Conservation (phyloP, 1,140 invertebrate species). For the Polypedilum pembai region DNA sequence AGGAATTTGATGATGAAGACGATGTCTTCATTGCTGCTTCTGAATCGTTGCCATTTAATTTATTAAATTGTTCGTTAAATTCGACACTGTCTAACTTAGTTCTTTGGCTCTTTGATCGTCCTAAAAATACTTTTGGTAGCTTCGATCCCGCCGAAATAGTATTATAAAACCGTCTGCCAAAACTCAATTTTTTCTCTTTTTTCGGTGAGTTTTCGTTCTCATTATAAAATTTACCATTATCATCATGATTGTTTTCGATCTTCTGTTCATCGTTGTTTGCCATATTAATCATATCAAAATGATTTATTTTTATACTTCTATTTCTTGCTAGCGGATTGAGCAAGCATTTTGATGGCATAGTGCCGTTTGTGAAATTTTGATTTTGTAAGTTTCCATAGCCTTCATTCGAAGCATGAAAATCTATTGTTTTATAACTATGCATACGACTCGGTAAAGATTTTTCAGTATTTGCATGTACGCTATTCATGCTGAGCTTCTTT, state of each 20-base stretch:
- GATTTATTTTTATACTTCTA: not conserved
- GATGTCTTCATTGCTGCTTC: not conserved
- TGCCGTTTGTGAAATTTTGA: not conserved
- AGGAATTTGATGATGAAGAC: not conserved
- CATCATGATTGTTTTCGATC: not conserved
- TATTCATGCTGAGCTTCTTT: no score
- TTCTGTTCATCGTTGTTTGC: not conserved
- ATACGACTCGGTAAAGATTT: not conserved
- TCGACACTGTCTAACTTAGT: not conserved
- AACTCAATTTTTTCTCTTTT: not conserved
- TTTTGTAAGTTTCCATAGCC: slow-evolving; percentile 9
- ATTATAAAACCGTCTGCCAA: not conserved
- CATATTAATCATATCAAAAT: not conserved
- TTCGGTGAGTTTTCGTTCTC: not conserved
- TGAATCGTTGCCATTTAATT: not conserved
- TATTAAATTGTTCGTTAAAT: not conserved
- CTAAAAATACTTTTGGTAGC: not conserved
- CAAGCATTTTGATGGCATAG: not conserved
- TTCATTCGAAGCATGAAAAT: not conserved
- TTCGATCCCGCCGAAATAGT: not conserved
- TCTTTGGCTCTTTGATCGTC: not conserved
- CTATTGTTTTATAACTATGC: not conserved
- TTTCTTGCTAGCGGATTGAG: not conserved
- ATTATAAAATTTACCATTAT: not conserved
- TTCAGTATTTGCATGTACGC: not conserved